Base-by-base conservation (phyloP, 2,797 vertebrate genomes). In the Pseudochromis fuscus region DNA sequence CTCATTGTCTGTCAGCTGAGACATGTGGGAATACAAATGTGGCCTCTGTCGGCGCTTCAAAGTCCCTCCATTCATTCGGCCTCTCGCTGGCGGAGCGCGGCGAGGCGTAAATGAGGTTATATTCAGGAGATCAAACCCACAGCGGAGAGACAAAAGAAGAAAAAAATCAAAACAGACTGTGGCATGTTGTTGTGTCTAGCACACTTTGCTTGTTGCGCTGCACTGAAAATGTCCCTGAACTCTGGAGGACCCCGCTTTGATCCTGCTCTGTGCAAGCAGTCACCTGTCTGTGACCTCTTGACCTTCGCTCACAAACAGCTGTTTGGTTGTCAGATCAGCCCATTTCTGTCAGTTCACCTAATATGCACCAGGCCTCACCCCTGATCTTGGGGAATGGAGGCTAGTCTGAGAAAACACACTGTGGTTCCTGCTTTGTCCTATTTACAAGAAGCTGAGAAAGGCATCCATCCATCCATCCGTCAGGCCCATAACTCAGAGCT, bases 381-480 rank as follows among this genome's bases (percentile, higher is more conserved):
- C 31, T 67, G 56, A 74, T 67, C 67, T 57, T 40, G n/a, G 23
- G 23, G 59, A 18, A 45, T 13, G 56, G 25, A 37, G 55, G 33
- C 7, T 45, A 53, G 48, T 75, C 21, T 75, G 62, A 69, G 53
- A 61, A 52, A 83, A 59, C 16, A 24, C 66, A 16, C 50, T 15
- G 25, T 49, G 40, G 51, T 56, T 58, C 27, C 64, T 15, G 27
- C 67, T 55, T 69, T 76, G 72, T 77, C 72, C 78, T 52, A 62
- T 81, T 89, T 79, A 82, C 74, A 82, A 70, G 66, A 74, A 80
- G 77, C 72, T 16, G 53, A 83, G 81, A 84, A 85, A 75, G 68
- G 52, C 68, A 83, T 84, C 64, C 69, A 78, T 79, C 80, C 69
- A 24, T 65, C 60, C 45, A 10, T 1, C 65, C 23, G 42, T 33